phyloP scores from a whole-genome alignment of 1,140 invertebrate genomes.

The Rhyacophila brunnea region DNA sequence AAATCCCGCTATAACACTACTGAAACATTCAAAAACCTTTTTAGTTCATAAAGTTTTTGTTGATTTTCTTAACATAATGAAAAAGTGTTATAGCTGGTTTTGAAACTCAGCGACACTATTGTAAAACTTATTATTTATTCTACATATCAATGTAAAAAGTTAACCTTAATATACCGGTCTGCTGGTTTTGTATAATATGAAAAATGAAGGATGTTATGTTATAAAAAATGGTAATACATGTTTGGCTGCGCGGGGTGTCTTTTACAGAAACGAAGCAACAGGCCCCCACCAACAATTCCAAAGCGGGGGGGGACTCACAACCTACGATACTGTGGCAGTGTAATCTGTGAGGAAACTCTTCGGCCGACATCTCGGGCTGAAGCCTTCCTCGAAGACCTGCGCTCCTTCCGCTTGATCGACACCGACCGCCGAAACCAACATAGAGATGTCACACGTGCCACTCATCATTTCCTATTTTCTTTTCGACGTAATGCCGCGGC shows the following conservation, averaged over 20 bases:
- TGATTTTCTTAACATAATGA: too few species aligned
- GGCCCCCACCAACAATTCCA: conserved; percentile 67
- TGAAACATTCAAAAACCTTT: too few species aligned
- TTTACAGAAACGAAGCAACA: conserved; percentile 84
- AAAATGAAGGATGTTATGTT: too few species aligned
- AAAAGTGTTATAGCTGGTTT: too few species aligned
- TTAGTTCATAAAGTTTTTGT: too few species aligned
- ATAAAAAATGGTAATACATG: too few species aligned
- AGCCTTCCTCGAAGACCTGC: conserved; percentile 14
- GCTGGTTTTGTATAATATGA: too few species aligned
- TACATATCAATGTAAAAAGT: too few species aligned
- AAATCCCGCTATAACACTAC: too few species aligned
- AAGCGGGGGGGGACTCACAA: conserved; percentile 83
- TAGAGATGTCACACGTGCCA: conserved; percentile 25
- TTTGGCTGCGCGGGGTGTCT: background rate
- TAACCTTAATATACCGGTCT: too few species aligned
- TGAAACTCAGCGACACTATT: too few species aligned
- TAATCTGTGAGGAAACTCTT: conserved; percentile 74
- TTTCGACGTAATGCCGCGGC: conserved; percentile 5
- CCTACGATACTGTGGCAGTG: conserved; percentile 96
- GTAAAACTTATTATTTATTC: too few species aligned
- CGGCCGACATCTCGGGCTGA: background rate
- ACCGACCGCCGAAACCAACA: conserved; percentile 5
- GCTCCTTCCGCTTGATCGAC: conserved; percentile 18
- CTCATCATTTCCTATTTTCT: background rate